A percentile compares a stretch with the other conserved stretches of the same genome.
phyloP scores from a whole-genome alignment of 1,140 invertebrate genomes.

The Nasonia vitripennis region DNA sequence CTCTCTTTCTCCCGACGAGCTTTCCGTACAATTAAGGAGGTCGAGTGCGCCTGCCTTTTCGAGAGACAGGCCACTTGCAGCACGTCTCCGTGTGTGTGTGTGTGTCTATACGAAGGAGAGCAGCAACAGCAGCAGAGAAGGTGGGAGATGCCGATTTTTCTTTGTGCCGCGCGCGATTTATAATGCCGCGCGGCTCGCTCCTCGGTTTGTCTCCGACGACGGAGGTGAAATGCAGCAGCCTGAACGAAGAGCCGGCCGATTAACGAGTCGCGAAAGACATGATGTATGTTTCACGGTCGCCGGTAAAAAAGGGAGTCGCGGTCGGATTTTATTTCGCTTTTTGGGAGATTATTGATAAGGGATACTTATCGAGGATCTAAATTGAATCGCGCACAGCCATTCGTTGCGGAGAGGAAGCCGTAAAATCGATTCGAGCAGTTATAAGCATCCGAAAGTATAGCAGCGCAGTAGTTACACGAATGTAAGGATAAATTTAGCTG shows the following conservation, averaged over 20 bases:
- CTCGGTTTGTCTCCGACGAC: not conserved
- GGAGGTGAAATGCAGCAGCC: not conserved
- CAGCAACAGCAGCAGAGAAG: not conserved
- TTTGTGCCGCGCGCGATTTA: not conserved
- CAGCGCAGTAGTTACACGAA: too few relatives aligned
- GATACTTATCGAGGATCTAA: too few relatives aligned
- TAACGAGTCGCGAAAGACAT: not conserved
- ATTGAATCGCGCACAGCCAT: too few relatives aligned
- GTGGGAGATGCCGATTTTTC: not conserved
- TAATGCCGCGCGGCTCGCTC: not conserved
- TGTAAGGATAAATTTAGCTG: not conserved
- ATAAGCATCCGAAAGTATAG: too few relatives aligned
- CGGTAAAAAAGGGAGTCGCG: too few relatives aligned
- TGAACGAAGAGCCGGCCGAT: not conserved
- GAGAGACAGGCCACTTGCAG: not conserved
- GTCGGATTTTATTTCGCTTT: too few relatives aligned
- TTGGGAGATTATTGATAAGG: too few relatives aligned
- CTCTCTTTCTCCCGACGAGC: conserved; percentile 22
- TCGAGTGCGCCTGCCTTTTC: conserved; percentile 19
- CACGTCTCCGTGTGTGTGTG: not conserved
- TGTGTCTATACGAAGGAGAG: too few relatives aligned
- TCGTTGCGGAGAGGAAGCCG: not conserved
- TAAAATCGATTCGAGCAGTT: not conserved
- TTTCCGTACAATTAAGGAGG: conserved; percentile 51
- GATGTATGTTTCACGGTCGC: too few relatives aligned